Conservation (phyloP, 2,113 vertebrate genomes). For the Ammospiza caudacuta region DNA sequence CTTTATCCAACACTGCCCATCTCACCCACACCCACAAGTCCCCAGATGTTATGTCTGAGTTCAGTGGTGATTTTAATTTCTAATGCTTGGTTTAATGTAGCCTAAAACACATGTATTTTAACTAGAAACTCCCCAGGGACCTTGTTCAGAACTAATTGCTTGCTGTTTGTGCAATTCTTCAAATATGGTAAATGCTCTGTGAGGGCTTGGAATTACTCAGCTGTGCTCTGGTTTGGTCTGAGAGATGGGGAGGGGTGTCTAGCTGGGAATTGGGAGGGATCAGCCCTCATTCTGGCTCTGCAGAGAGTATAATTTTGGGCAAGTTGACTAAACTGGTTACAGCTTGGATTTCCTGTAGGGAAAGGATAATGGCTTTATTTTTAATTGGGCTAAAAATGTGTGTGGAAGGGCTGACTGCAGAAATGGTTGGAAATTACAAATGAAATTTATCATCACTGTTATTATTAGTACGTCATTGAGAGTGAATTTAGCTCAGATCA, state of each 20-base stretch:
- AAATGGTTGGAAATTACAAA: slow-evolving; percentile 5
- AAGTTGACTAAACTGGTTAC: slow-evolving; percentile 1
- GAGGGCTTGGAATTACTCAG: neutral
- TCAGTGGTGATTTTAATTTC: slow-evolving; percentile 30
- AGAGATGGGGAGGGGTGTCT: neutral
- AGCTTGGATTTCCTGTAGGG: slow-evolving; percentile 24
- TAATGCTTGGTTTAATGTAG: neutral
- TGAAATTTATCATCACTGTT: slow-evolving; percentile 17
- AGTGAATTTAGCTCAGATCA: slow-evolving; percentile 39
- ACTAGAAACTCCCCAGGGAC: slow-evolving; percentile 23
- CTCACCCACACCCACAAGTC: neutral
- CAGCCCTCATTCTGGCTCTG: neutral
- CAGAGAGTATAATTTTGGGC: neutral
- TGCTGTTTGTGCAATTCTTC: slow-evolving; percentile 45
- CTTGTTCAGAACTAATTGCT: slow-evolving; percentile 37
- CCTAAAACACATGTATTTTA: slow-evolving; percentile 37
- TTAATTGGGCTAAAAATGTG: slow-evolving; percentile 29
- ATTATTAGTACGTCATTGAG: slow-evolving; percentile 26
- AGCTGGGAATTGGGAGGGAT: neutral
- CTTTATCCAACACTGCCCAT: neutral
- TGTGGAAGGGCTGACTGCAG: neutral
- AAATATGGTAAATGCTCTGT: slow-evolving; percentile 30
- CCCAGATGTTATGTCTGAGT: neutral
- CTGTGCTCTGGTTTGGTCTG: neutral
- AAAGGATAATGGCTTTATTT: slow-evolving; percentile 33